These are phyloP conservation scores for Sialia sialis DNA, from an alignment of 2,113 vertebrate genomes.

Conservation along the genomic window DNA sequence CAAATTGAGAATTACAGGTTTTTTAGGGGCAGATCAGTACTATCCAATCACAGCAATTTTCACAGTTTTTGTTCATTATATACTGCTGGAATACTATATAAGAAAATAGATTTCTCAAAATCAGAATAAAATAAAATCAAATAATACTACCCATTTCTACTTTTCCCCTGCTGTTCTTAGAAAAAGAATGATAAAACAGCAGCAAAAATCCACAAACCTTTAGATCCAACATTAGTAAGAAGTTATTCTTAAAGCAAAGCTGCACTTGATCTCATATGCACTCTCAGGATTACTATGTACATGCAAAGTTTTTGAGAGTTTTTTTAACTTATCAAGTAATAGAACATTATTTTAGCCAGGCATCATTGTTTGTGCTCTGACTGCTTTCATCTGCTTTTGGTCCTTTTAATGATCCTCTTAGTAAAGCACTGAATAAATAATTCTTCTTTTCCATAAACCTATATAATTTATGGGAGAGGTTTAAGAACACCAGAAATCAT, in stretches of 20 bases:
- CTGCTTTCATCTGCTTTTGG: constrained; percentile 18
- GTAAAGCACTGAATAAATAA: constrained; percentile 32
- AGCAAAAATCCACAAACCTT: not conserved
- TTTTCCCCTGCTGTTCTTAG: not conserved
- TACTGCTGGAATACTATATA: not conserved
- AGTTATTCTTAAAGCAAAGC: constrained; percentile 20
- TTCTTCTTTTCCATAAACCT: constrained; percentile 39
- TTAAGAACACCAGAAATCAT: constrained; percentile 51
- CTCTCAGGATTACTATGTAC: constrained; percentile 3
- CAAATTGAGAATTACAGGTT: not conserved
- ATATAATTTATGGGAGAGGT: constrained; percentile 21
- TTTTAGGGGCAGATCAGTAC: not conserved
- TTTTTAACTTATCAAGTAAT: constrained; percentile 10
- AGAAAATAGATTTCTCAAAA: not conserved
- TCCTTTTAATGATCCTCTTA: not conserved
- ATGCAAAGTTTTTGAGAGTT: not conserved
- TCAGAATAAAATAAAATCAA: not conserved
- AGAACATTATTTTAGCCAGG: not conserved
- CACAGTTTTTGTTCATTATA: not conserved
- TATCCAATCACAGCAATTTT: not conserved
- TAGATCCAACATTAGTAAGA: constrained; percentile 7
- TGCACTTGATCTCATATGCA: not conserved
- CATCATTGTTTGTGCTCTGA: not conserved
- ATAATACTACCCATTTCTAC: not conserved
- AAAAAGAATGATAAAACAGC: not conserved